These are phyloP conservation scores for Acrocephalus scirpaceus DNA, from an alignment of 2,797 vertebrate species.

Conservation along the genomic window DNA sequence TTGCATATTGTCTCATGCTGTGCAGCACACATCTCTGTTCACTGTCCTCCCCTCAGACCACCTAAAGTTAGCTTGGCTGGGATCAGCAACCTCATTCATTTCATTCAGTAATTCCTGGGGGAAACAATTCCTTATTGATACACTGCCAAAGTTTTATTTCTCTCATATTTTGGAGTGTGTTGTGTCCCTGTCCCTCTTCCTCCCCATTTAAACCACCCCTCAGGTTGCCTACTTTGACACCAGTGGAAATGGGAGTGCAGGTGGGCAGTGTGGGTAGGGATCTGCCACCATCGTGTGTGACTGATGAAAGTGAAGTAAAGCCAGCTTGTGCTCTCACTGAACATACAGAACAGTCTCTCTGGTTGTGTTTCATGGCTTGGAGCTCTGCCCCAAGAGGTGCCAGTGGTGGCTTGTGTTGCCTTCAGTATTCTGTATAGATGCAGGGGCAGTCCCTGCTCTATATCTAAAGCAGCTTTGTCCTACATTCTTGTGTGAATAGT, in stretches of 20 bases:
- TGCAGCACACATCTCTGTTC: not conserved
- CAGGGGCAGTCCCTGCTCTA: not conserved
- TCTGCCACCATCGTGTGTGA: not conserved
- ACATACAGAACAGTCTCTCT: accelerated
- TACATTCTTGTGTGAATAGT: not conserved
- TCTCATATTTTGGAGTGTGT: not conserved
- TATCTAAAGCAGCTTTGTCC: not conserved
- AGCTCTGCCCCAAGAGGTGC: not conserved
- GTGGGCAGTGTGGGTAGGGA: too few species aligned
- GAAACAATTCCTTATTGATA: not conserved
- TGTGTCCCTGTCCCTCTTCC: not conserved
- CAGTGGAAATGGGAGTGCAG: not conserved
- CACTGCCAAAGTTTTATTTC: not conserved
- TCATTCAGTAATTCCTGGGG: not conserved
- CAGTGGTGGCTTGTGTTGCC: not conserved
- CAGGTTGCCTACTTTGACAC: not conserved
- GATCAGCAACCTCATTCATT: not conserved
- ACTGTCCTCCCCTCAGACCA: not conserved
- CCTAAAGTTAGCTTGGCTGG: not conserved
- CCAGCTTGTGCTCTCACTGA: not conserved
- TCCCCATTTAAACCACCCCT: not conserved
- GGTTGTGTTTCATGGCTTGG: not conserved
- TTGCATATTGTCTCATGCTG: not conserved
- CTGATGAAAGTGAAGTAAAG: not conserved
- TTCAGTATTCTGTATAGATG: not conserved